phyloP scores from a whole-genome alignment of 2,888 invertebrate genomes.

The Campaea margaritaria region DNA sequence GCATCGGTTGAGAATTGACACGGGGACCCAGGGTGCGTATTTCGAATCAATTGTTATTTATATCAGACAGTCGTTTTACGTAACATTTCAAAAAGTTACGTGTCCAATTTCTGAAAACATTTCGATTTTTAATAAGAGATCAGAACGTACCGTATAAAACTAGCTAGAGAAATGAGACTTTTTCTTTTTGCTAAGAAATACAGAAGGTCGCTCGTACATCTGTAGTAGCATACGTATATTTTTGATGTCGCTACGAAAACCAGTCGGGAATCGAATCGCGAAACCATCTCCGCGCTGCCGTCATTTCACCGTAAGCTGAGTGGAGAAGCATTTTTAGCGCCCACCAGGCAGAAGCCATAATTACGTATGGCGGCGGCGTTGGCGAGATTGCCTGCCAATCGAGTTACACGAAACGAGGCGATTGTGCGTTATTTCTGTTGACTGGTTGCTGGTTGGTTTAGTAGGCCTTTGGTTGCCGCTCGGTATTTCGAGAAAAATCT shows the following conservation, averaged over 20 bases:
- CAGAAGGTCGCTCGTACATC: neutral
- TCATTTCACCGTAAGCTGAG: conserved; percentile 21
- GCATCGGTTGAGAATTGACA: conserved; percentile 25
- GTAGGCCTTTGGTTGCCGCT: neutral
- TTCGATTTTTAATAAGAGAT: too few relatives aligned
- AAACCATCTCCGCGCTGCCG: conserved; percentile 27
- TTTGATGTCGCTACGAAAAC: neutral
- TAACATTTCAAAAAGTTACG: too few relatives aligned
- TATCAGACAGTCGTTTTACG: too few relatives aligned
- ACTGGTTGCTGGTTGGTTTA: neutral
- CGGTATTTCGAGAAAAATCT: too few relatives aligned
- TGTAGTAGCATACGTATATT: neutral
- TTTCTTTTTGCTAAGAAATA: too few relatives aligned
- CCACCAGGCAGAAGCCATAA: conserved; percentile 12
- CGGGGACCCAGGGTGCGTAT: conserved; percentile 8
- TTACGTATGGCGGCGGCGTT: conserved; percentile 11
- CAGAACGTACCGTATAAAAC: too few relatives aligned
- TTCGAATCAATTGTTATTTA: conserved; percentile 31
- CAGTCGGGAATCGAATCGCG: conserved; percentile 30
- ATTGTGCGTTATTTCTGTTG: conserved; percentile 10
- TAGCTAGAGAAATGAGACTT: too few relatives aligned
- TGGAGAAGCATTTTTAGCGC: conserved; percentile 28
- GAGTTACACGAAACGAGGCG: conserved; percentile 12
- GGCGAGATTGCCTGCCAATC: conserved; percentile 24
- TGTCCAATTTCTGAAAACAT: too few relatives aligned